phyloP scores from a whole-genome alignment of 2,797 vertebrate genomes.

The Poecilia wingei region DNA sequence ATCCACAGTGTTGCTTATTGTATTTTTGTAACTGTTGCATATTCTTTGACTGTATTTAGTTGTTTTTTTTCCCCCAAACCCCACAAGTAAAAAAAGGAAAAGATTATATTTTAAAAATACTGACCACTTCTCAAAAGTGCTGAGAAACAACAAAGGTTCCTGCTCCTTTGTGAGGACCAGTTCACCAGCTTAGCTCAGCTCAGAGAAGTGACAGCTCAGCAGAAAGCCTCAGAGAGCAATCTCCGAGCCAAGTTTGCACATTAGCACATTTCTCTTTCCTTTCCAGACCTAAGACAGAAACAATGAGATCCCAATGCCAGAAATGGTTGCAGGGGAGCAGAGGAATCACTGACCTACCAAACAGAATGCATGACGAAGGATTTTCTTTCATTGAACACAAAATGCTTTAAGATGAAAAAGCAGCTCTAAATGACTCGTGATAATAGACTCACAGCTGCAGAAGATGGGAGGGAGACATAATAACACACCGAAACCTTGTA shows the following conservation, averaged over 20 bases:
- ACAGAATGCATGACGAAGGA: conserved; percentile 21
- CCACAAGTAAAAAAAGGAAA: conserved; percentile 15
- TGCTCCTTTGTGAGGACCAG: conserved; percentile 49
- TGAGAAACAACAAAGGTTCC: conserved; percentile 69
- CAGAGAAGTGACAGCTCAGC: conserved; percentile 71
- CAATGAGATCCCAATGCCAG: conserved; percentile 13
- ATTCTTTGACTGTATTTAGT: background rate
- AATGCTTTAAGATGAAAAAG: conserved; percentile 14
- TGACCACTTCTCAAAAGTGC: conserved; percentile 67
- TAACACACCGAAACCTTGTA: conserved; percentile 28
- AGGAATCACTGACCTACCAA: conserved; percentile 42
- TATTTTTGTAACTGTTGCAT: background rate
- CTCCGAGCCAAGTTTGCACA: conserved; percentile 60
- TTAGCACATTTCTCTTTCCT: conserved; percentile 58
- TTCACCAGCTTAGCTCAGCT: conserved; percentile 66
- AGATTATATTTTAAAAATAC: conserved; percentile 18
- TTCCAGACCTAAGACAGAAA: conserved; percentile 49
- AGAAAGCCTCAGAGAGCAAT: conserved; percentile 53
- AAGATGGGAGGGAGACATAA: conserved; percentile 31
- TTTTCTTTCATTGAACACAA: conserved; percentile 43
- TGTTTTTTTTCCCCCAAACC: conserved; percentile 11
- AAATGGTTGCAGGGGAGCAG: conserved; percentile 32
- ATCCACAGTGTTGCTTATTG: background rate
- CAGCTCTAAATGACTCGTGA: conserved; percentile 15
- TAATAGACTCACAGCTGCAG: conserved; percentile 19